Conservation (phyloP, 2,888 invertebrate species). For the Drosophila helvetica region DNA sequence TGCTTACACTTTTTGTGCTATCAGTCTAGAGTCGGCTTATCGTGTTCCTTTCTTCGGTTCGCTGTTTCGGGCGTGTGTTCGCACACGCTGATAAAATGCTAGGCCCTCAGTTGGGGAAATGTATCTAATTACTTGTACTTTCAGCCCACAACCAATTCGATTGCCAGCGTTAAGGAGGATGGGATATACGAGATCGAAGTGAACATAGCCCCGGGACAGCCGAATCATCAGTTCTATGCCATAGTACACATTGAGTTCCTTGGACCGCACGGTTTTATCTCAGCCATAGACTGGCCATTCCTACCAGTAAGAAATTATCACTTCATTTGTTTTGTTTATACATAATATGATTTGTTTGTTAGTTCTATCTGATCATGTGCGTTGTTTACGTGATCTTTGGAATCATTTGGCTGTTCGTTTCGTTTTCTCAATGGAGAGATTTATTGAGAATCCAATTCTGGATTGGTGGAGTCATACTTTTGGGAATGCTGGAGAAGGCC, state of each 20-base stretch:
- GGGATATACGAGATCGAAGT: slow-evolving; percentile 89
- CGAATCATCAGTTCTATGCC: slow-evolving; percentile 85
- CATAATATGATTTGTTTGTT: slow-evolving; percentile 32
- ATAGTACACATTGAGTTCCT: slow-evolving; percentile 89
- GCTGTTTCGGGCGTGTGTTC: not conserved
- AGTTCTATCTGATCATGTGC: slow-evolving; percentile 97
- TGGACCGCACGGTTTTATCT: slow-evolving; percentile 91
- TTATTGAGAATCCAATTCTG: slow-evolving; percentile 96
- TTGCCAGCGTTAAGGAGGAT: slow-evolving; percentile 87
- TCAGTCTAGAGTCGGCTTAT: slow-evolving; percentile 44
- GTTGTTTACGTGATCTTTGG: slow-evolving; percentile 93
- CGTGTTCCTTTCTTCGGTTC: slow-evolving; percentile 22
- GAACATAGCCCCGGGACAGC: slow-evolving; percentile 81
- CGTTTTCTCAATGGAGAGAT: slow-evolving; percentile 95
- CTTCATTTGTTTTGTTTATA: not conserved
- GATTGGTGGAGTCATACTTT: slow-evolving; percentile 95
- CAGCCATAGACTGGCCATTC: slow-evolving; percentile 95
- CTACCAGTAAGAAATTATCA: slow-evolving; percentile 86
- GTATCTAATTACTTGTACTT: slow-evolving; percentile 14
- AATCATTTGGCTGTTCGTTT: slow-evolving; percentile 91
- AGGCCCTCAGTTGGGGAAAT: not conserved
- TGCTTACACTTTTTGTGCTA: slow-evolving; percentile 4
- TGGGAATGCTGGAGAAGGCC: slow-evolving; percentile 94
- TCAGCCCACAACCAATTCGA: slow-evolving; percentile 84
- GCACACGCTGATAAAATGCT: slow-evolving; percentile 7